These are phyloP conservation scores for Atta cephalotes DNA, from an alignment of 1,140 invertebrate species.

Conservation along the genomic window DNA sequence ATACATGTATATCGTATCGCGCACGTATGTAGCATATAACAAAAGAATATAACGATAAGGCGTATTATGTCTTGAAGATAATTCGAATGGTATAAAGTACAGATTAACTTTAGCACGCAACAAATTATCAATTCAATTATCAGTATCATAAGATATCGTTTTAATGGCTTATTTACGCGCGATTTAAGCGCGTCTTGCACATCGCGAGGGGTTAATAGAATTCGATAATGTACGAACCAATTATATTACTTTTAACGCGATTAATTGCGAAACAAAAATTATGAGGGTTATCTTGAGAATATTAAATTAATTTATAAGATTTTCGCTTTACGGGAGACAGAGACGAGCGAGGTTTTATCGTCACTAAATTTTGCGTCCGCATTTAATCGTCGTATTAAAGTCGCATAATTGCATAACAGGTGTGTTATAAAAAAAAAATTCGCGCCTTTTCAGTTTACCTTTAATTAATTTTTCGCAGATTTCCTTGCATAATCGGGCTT, in stretches of 20 bases:
- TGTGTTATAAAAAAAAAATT: not conserved
- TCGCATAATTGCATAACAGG: constrained; percentile 16
- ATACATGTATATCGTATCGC: not conserved
- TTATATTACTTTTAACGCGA: not conserved
- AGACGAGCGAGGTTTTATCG: not conserved
- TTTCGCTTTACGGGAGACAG: not conserved
- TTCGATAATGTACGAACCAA: not conserved
- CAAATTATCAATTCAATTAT: constrained; percentile 43
- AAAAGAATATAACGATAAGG: constrained; percentile 14
- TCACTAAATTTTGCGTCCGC: not conserved
- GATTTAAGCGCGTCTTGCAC: not conserved
- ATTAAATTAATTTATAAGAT: constrained; percentile 13
- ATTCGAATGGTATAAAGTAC: constrained; percentile 6
- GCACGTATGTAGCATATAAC: not conserved
- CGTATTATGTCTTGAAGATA: not conserved
- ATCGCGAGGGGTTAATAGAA: constrained; percentile 9
- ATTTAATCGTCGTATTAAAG: constrained; percentile 31
- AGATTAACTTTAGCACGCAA: constrained; percentile 19
- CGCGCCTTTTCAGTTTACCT: constrained; percentile 11
- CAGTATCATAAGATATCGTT: constrained; percentile 20
- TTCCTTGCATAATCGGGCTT: constrained; percentile 8
- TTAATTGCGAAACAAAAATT: constrained; percentile 18
- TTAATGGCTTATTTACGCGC: constrained; percentile 29
- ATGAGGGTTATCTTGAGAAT: not conserved
- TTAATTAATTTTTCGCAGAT: constrained; percentile 37